Evolutionary conservation across 2,888 invertebrate genomes (phyloP), one percentile per base, ranked within the genome.

Genomic region (Macrophya alboannulata): DNA sequence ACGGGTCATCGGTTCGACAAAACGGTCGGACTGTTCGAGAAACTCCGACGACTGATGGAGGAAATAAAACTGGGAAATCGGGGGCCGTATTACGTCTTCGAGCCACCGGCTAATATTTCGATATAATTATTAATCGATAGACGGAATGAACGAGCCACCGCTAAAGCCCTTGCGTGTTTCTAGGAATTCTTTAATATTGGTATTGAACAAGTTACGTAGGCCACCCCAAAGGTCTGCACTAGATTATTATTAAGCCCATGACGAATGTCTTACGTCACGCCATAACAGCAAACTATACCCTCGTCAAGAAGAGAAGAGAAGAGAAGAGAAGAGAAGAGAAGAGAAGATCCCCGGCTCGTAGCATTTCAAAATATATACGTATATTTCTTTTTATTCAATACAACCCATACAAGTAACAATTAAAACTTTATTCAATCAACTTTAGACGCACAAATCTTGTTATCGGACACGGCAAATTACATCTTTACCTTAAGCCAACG

Each of bases 51-150:
- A 62, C 37, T 40, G 59, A 40, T 81, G 43, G 8, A 62, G 21
- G 81, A 31, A 62, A 62, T 43, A 45, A 81, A 43, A 81, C 62
- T 59, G 40, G 25, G 62, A 62, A n/a, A 81, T 81, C 43, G 59
- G 21, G 51, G 31, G 71, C 74, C 74, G 74, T 51, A 37, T 55
- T 8, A 81, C 21, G 6, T 15, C 76, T 43, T 59, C 43, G 21
- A 81, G 55, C 15, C n/a, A 81, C 59, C 21, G 62, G 81, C 62
- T 81, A 81, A 62, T 81, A 81, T 81, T 81, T 81, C 81, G 74
- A 76, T 76, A 84, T 74, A 84, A 84, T 84, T 84, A 84, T 84
- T 84, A 84, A 84, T 84, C 84, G 84, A 84, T 84, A 84, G 25
- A 59, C 43, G 59, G 62, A 84, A 84, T 84, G 84, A 84, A 84